These are phyloP conservation scores for Argya squamiceps DNA, from an alignment of 2,797 vertebrate species.

Conservation along the genomic window DNA sequence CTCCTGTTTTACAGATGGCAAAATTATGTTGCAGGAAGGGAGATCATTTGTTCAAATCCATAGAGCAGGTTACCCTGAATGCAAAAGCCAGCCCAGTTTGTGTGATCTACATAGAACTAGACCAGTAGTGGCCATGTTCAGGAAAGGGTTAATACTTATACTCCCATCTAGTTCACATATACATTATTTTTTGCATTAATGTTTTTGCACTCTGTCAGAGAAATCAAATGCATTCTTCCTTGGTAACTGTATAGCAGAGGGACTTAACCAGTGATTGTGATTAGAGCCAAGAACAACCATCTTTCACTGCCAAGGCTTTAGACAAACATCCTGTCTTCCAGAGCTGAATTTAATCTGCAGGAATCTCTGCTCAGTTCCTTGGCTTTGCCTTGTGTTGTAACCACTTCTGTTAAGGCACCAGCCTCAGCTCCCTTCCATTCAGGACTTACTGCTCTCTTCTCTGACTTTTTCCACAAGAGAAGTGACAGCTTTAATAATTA, in stretches of 20 bases:
- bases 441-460: background rate
- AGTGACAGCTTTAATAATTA: background rate
- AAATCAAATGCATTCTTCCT: conserved; percentile 30
- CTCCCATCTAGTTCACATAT: background rate
- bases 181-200: background rate
- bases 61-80: background rate
- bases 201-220: background rate
- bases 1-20: background rate
- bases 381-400: background rate
- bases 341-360: background rate
- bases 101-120: background rate
- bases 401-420: background rate
- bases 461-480: background rate
- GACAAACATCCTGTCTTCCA: conserved; percentile 59
- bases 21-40: background rate
- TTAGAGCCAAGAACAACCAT: conserved; percentile 48
- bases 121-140: background rate
- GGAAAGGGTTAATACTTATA: background rate
- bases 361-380: background rate
- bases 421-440: background rate
- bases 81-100: background rate
- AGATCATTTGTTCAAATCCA: background rate
- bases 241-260: conserved; percentile 27
- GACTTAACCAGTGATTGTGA: background rate
- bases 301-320: conserved; percentile 21